A percentile compares a stretch with the other conserved stretches of the same genome.
These are phyloP conservation scores for Proisotoma minuta DNA, from an alignment of 2,888 invertebrate species.

Conservation along the genomic window DNA sequence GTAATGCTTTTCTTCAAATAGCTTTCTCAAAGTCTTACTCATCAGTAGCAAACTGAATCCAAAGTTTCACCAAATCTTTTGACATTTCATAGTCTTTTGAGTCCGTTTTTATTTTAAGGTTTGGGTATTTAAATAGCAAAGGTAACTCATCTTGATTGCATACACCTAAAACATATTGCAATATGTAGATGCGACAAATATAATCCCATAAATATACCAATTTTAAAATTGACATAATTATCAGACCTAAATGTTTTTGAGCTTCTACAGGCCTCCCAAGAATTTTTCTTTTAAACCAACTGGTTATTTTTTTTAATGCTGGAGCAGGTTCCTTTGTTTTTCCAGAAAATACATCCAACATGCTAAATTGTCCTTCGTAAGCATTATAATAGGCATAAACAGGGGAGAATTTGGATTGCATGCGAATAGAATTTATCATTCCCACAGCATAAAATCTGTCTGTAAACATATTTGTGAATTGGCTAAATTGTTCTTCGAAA, in stretches of 20 bases:
- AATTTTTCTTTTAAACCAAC: constrained; percentile 42
- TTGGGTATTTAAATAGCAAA: constrained; percentile 54
- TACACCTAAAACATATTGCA: constrained; percentile 49
- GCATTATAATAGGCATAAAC: constrained; percentile 55
- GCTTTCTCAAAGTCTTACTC: no score
- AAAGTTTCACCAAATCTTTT: constrained; percentile 36
- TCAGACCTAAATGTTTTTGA: constrained; percentile 36
- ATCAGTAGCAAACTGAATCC: constrained; percentile 40
- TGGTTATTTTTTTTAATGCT: constrained; percentile 32
- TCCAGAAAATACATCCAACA: constrained; percentile 53
- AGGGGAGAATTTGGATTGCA: constrained; percentile 46
- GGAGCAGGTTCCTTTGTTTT: constrained; percentile 38
- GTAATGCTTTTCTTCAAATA: no score
- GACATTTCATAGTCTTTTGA: constrained; percentile 36
- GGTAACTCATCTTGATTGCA: constrained; percentile 57
- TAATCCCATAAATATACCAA: not conserved
- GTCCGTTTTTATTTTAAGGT: constrained; percentile 46
- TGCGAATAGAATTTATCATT: constrained; percentile 21
- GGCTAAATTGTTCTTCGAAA: constrained; percentile 38
- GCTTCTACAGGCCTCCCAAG: constrained; percentile 30
- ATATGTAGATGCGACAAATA: not conserved
- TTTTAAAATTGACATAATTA: no score
- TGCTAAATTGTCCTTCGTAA: constrained; percentile 53
- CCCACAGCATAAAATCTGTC: constrained; percentile 31
- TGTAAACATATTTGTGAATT: constrained; percentile 33